phyloP scores from a whole-genome alignment of 2,113 vertebrate species.

The Pantherophis guttatus region DNA sequence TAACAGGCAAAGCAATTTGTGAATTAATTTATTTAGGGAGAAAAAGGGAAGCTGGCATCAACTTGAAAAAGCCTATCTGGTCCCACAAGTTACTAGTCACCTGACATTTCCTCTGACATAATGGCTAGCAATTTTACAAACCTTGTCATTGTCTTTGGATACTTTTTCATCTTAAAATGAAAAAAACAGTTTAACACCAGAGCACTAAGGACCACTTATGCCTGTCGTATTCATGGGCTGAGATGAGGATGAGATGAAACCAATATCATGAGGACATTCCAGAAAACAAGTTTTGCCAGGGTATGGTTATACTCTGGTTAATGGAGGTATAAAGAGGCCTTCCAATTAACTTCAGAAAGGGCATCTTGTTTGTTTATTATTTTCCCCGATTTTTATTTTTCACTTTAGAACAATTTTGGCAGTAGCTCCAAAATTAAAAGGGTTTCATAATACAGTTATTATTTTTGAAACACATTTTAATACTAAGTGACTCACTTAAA shows the following conservation, averaged over 20 bases:
- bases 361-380: not conserved
- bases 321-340: not conserved
- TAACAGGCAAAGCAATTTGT: not conserved
- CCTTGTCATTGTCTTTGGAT: not conserved
- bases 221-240: not conserved
- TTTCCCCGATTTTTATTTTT: not conserved
- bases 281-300: not conserved
- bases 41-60: not conserved
- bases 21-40: not conserved
- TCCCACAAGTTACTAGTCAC: not conserved
- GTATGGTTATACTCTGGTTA: not conserved
- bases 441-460: not conserved
- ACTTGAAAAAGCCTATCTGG: not conserved
- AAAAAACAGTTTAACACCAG: not conserved
- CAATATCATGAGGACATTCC: not conserved
- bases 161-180: not conserved
- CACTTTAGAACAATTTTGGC: not conserved
- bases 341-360: not conserved
- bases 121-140: not conserved
- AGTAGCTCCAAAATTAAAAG: not conserved
- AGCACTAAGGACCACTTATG: not conserved
- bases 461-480: not conserved
- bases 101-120: not conserved
- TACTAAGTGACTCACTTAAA: not conserved
- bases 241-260: not conserved